Base-by-base conservation (phyloP, 2,113 vertebrate species). In the Albula glossodonta region DNA sequence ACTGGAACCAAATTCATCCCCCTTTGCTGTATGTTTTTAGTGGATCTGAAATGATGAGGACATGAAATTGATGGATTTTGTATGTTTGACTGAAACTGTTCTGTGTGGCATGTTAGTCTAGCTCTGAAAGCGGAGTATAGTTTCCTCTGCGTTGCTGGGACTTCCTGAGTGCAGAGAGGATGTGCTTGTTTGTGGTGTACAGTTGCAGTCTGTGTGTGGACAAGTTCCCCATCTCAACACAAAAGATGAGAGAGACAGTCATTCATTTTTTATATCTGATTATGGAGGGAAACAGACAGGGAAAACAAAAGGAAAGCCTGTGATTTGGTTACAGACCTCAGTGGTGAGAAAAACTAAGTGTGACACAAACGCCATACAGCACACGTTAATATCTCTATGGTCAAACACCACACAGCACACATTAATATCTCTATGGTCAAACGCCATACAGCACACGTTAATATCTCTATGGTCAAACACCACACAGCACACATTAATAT, bases 241-340 rank as follows among this genome's bases (percentile, higher is more conserved):
- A 90, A 90, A 90, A 90, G 87, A 88, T 84, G 81, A 85, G 87
- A 60, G 48, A 84, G 87, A 87, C 60, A 57, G 77, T 88, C 90
- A 93, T 95, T 78, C 88, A 93, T 92, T 90, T 86, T 93, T 94
- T 86, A 95, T 91, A 41, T 51, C 83, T 81, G 87, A 50, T 80
- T 52, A 60, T 78, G 70, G 17, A 66, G 60, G 57, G 85, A 85
- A 86, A 81, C 82, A 86, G 88, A 85, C 31, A 74, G 60, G 50
- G 25, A 12, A 5, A n/a, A 83, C 86, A 25, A 83, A 78, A 85
- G 66, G 56, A 63, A 52, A 56, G 19, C 25, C 25, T 83, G 19
- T 81, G 22, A 13, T 74, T 84, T 82, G 12, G 22, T 22, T 19
- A 66, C 15, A 3, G 5, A 66, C 22, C 60, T 66, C 22, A 66